Evolutionary conservation across 2,113 vertebrate genomes (phyloP).

Genomic region (Oryzias celebensis): DNA sequence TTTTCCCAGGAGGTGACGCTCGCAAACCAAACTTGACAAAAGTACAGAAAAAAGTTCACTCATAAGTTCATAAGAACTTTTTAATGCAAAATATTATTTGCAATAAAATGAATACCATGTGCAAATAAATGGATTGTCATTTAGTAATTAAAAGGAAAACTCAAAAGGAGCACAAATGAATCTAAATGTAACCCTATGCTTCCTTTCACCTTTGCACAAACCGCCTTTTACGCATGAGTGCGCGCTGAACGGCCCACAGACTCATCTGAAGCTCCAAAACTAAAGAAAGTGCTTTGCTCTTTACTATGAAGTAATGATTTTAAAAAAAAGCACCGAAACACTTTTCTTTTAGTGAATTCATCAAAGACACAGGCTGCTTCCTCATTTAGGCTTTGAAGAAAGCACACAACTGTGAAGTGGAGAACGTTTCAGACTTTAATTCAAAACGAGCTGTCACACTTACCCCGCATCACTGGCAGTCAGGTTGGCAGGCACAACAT

Average conservation of each 20-base stretch:
- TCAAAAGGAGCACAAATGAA: conserved; percentile 79
- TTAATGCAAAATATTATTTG: too few relatives aligned
- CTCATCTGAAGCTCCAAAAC: background rate
- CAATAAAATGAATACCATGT: background rate
- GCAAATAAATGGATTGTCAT: conserved; percentile 32
- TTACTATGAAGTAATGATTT: background rate
- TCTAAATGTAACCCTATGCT: conserved; percentile 54
- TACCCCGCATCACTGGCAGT: conserved; percentile 44
- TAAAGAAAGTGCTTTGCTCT: background rate
- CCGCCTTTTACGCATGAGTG: conserved; percentile 57
- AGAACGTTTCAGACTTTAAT: conserved; percentile 19
- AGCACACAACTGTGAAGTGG: conserved; percentile 25
- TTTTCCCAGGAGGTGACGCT: conserved; percentile 46
- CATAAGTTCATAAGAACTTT: too few relatives aligned
- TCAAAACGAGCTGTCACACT: conserved; percentile 40
- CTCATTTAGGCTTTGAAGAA: conserved; percentile 41
- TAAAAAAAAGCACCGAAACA: conserved; percentile 14
- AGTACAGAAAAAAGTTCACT: too few relatives aligned
- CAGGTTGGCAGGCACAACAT: background rate
- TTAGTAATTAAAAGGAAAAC: conserved; percentile 63
- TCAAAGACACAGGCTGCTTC: conserved; percentile 30
- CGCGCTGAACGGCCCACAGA: conserved; percentile 18
- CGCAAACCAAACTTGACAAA: conserved; percentile 4
- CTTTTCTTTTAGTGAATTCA: background rate
- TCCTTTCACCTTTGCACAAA: conserved; percentile 61